Conservation (phyloP, 2,797 vertebrate genomes). For the Octomys mimax region DNA sequence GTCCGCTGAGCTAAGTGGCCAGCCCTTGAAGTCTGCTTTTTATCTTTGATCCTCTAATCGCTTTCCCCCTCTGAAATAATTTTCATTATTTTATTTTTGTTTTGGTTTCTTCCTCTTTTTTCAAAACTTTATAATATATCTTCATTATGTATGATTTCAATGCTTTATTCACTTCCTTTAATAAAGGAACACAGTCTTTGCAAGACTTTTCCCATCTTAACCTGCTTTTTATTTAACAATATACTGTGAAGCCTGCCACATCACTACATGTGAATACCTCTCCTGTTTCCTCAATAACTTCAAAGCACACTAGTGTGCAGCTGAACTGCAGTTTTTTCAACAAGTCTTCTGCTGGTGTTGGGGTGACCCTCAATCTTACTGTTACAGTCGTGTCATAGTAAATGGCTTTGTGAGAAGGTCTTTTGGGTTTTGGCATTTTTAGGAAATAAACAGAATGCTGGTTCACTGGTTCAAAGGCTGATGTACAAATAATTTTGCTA, state of each 20-base stretch:
- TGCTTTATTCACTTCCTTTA: not conserved
- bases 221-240: not conserved
- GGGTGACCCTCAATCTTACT: not conserved
- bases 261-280: not conserved
- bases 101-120: slow-evolving; percentile 4
- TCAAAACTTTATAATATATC: not conserved
- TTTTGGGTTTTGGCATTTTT: not conserved
- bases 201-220: not conserved
- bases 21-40: not conserved
- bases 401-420: not conserved
- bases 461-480: not conserved
- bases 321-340: not conserved
- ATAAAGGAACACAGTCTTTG: not conserved
- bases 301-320: not conserved
- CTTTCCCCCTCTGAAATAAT: not conserved
- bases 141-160: not conserved
- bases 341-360: not conserved
- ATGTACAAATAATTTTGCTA: not conserved
- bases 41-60: not conserved
- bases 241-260: not conserved
- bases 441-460: not conserved
- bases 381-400: not conserved
- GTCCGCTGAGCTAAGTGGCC: too few relatives aligned
- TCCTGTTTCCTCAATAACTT: not conserved
- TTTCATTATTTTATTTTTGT: not conserved